These are phyloP conservation scores for Diarsia rubi DNA, from an alignment of 2,888 invertebrate genomes.

Conservation along the genomic window DNA sequence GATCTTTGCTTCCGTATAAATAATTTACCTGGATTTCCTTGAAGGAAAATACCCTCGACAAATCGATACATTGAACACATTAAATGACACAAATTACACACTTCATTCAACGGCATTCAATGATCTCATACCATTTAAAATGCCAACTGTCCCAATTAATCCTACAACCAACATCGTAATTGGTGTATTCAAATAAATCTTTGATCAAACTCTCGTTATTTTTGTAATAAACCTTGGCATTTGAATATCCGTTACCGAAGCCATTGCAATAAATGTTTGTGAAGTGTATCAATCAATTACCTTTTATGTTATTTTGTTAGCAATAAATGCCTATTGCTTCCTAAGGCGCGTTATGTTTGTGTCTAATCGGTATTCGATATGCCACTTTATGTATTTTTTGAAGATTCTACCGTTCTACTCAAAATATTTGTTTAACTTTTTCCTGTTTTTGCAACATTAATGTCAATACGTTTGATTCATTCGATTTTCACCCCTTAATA, in stretches of 20 bases:
- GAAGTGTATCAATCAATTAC: slow-evolving; percentile 76
- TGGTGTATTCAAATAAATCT: slow-evolving; percentile 56
- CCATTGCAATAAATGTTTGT: slow-evolving; percentile 68
- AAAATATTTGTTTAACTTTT: neutral
- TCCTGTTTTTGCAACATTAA: neutral
- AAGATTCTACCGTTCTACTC: slow-evolving; percentile 7
- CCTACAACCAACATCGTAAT: slow-evolving; percentile 41
- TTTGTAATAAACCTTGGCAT: slow-evolving; percentile 81
- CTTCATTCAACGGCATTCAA: slow-evolving; percentile 21
- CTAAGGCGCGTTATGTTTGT: slow-evolving; percentile 19
- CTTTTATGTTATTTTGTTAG: slow-evolving; percentile 35
- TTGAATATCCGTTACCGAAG: slow-evolving; percentile 78
- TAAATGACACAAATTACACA: slow-evolving; percentile 25
- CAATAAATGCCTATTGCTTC: slow-evolving; percentile 47
- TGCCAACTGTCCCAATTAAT: slow-evolving; percentile 39
- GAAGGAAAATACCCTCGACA: neutral
- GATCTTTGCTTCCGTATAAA: neutral
- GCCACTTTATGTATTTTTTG: slow-evolving; percentile 4
- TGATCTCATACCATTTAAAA: slow-evolving; percentile 40
- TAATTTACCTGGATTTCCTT: neutral
- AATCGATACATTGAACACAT: slow-evolving; percentile 25
- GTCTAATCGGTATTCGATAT: slow-evolving; percentile 29
- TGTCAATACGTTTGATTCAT: neutral
- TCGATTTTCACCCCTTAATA: neutral
- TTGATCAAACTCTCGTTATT: slow-evolving; percentile 57